Conservation (phyloP, 2,113 vertebrate genomes). For the Chaetodon auriga region DNA sequence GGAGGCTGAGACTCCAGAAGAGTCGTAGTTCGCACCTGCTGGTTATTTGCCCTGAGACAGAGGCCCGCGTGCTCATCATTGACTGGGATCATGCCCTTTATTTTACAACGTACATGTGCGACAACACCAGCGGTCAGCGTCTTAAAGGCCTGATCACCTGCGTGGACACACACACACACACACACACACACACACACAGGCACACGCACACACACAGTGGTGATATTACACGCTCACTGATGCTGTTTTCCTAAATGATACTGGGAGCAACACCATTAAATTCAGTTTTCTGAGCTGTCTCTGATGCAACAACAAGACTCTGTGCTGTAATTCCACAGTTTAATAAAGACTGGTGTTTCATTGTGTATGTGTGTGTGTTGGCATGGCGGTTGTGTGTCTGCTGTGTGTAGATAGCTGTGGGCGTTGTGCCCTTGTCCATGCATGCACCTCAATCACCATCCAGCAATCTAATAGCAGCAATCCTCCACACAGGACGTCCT, state of each 20-base stretch:
- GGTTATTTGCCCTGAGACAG: conserved; percentile 43
- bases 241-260: conserved; percentile 32
- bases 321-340: conserved; percentile 46
- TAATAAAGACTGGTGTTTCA: conserved; percentile 45
- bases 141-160: conserved; percentile 34
- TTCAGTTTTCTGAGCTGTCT: conserved; percentile 43
- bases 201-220: conserved; percentile 3
- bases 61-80: conserved; percentile 42
- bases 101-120: conserved; percentile 6
- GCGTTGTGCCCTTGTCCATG: conserved; percentile 44
- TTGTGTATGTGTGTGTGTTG: conserved; percentile 13
- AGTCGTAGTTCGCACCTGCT: conserved; percentile 39
- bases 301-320: conserved; percentile 37
- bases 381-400: background rate
- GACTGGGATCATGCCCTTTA: conserved; percentile 47
- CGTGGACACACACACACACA: background rate
- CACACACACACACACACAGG: background rate
- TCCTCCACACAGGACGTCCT: conserved; percentile 50
- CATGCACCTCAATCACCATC: conserved; percentile 45
- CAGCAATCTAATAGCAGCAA: conserved; percentile 55
- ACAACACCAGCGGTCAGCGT: conserved; percentile 9
- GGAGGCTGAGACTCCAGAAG: conserved; percentile 19
- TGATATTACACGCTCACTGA: background rate
- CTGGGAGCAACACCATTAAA: conserved; percentile 48
- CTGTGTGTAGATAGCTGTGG: conserved; percentile 9